phyloP scores from a whole-genome alignment of 2,113 vertebrate genomes.

The Willisornis vidua region DNA sequence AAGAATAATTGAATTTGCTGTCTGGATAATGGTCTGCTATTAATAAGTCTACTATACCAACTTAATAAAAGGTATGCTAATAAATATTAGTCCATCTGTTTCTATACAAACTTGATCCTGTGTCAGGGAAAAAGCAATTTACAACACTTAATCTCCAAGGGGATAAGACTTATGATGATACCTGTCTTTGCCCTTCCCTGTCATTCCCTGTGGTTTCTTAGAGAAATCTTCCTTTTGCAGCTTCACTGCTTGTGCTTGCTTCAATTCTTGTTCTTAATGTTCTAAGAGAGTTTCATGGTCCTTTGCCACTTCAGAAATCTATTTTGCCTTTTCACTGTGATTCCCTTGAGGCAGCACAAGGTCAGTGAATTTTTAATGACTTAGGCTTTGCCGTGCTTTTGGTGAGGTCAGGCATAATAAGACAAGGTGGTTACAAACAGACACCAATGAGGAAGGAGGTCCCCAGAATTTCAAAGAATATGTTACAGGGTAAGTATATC shows the following conservation, averaged over 20 bases:
- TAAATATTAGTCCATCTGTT: neutral
- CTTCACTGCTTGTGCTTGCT: neutral
- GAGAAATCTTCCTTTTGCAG: neutral
- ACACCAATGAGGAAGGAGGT: neutral
- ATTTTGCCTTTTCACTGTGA: neutral
- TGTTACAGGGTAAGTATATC: neutral
- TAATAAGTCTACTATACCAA: neutral
- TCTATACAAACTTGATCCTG: neutral
- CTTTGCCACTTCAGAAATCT: neutral
- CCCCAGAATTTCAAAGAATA: neutral
- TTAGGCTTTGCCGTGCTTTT: neutral
- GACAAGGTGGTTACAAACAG: neutral
- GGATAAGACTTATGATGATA: fast-evolving
- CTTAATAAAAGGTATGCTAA: neutral
- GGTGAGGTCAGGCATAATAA: neutral
- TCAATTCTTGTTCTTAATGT: neutral
- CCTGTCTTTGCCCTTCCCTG: neutral
- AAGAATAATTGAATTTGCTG: neutral
- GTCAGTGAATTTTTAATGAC: neutral
- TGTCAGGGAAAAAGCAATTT: neutral
- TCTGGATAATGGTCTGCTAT: neutral
- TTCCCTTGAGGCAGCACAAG: neutral
- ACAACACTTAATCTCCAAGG: neutral
- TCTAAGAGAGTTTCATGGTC: neutral
- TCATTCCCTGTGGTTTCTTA: neutral